Evolutionary conservation across 1,140 invertebrate species (phyloP).

Genomic region (Lepidurus packardi): DNA sequence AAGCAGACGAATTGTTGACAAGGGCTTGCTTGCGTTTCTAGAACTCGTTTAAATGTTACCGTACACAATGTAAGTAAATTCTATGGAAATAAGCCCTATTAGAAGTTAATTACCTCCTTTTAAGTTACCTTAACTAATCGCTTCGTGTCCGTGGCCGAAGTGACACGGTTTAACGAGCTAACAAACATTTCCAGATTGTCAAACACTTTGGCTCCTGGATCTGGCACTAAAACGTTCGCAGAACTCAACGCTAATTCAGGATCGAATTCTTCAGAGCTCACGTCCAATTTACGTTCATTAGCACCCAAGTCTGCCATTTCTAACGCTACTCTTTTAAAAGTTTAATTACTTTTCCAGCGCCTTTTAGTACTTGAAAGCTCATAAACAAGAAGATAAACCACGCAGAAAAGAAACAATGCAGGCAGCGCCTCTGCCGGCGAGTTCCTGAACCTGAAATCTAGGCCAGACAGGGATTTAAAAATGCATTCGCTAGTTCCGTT

Average conservation of each 20-base stretch:
- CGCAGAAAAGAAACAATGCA: background rate
- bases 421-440: background rate
- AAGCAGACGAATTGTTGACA: no score
- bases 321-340: background rate
- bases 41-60: no score
- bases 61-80: no score
- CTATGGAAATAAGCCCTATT: no score
- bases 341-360: no score
- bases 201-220: slow-evolving; percentile 51
- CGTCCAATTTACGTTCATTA: slow-evolving; percentile 56
- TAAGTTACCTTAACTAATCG: background rate
- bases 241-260: slow-evolving; percentile 59
- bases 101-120: no score
- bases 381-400: no score
- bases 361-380: no score
- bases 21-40: no score
- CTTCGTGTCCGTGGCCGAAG: background rate
- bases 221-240: slow-evolving; percentile 49
- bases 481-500: background rate
- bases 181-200: slow-evolving; percentile 58
- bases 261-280: slow-evolving; percentile 59
- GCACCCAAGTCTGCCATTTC: background rate
- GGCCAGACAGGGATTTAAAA: background rate
- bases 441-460: background rate
- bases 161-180: slow-evolving; percentile 22